These are phyloP conservation scores for Cerastoderma edule DNA, from an alignment of 2,888 invertebrate species.

Conservation along the genomic window DNA sequence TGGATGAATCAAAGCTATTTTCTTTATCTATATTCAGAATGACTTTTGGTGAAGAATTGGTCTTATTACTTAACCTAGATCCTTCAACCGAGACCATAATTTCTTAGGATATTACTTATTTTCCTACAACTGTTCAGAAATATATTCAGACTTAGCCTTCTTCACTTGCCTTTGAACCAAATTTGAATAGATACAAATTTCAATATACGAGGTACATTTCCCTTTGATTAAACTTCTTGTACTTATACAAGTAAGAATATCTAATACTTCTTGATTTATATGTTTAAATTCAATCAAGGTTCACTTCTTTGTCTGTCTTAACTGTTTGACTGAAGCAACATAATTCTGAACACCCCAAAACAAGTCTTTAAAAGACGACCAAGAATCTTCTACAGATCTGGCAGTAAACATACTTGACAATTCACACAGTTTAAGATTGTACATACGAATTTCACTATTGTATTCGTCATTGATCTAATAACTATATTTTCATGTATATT, in stretches of 20 bases:
- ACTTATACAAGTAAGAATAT: no score
- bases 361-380: constrained; percentile 1
- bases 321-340: neutral
- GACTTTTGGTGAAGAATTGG: no score
- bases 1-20: neutral
- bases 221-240: no score
- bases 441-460: neutral
- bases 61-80: no score
- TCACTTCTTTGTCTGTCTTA: neutral
- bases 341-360: no score
- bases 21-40: no score
- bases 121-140: neutral
- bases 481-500: neutral
- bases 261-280: no score
- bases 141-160: neutral
- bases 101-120: constrained; percentile 2
- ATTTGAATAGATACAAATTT: neutral
- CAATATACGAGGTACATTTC: no score
- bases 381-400: neutral
- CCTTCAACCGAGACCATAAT: neutral
- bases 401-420: neutral
- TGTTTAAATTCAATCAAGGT: no score
- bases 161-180: neutral
- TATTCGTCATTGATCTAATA: neutral
- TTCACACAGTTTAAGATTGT: neutral